Evolutionary conservation across 2,113 vertebrate genomes (phyloP), one percentile per base, ranked within the genome.

Genomic region (Eptesicus fuscus): DNA sequence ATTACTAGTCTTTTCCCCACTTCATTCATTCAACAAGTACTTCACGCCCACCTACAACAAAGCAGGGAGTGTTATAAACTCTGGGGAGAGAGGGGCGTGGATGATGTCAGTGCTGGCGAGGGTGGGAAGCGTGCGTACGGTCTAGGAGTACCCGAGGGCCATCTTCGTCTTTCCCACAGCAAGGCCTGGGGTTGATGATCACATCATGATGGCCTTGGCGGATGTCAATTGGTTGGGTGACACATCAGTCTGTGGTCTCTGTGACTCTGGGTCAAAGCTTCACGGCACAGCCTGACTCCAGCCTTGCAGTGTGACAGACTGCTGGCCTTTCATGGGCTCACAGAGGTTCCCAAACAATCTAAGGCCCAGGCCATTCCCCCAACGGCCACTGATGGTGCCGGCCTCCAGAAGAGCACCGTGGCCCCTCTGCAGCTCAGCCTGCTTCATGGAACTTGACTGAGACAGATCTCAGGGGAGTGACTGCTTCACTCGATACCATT

Each of bases 301-400:
- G n/a, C 28, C 17, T 37, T 17, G 25, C 28, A 42, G 16, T 51
- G 77, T 51, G 69, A 0, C 25, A 32, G 47, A 51, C 17, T 30
- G 20, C 42, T 42, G 70, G 25, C 25, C 12, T 71, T 9, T 32
- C 67, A 9, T 1, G 16, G 49, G 17, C 10, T 37, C n/a, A 30
- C 0, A 0, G 13, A 28, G 13, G 30, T 47, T 63, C 11, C 30
- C 25, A 37, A n/a, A 51, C 2, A 2, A 51, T 12, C 49, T n/a
- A 35, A 63, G 49, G 11, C n/a, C 83, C 53, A 44, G 56, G 13
- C 44, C 40, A 0, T 12, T 0, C 4, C 18, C 9, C 18, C 1
- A 7, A 42, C 8, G 13, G 20, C 0, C 32, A 1, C 13, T 3
- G 18, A 22, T 9, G 5, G 4, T 0, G 0, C 16, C 4, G 3